Evolutionary conservation across 2,113 vertebrate species (phyloP).

Genomic region (Xenopus tropicalis): DNA sequence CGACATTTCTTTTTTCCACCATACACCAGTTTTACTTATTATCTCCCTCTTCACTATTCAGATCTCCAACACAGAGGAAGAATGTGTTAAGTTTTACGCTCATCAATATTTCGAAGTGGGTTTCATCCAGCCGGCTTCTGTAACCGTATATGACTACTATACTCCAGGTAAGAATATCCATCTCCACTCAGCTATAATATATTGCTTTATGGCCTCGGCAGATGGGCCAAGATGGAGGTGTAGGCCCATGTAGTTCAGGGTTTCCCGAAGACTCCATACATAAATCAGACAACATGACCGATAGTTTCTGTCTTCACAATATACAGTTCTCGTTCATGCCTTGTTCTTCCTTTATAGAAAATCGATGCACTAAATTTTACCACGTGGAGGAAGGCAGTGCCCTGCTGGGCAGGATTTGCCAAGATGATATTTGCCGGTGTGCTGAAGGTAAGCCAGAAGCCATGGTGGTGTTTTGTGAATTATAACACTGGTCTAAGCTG

Average conservation of each 20-base stretch:
- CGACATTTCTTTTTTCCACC: too few relatives aligned
- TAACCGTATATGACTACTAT: conserved; percentile 75
- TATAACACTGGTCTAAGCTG: conserved; percentile 18
- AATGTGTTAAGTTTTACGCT: conserved; percentile 68
- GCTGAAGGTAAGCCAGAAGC: conserved; percentile 42
- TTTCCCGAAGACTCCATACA: too few relatives aligned
- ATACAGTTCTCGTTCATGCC: too few relatives aligned
- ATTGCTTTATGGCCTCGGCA: too few relatives aligned
- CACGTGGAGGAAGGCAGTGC: conserved; percentile 17
- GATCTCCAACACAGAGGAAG: conserved; percentile 67
- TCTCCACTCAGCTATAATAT: neutral
- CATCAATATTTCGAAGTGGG: conserved; percentile 74
- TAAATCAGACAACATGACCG: too few relatives aligned
- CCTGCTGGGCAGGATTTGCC: conserved; percentile 43
- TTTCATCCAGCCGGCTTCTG: conserved; percentile 70
- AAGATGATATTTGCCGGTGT: conserved; percentile 40
- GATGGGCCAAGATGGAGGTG: too few relatives aligned
- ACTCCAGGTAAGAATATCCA: conserved; percentile 48
- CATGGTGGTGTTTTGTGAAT: too few relatives aligned
- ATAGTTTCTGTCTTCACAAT: too few relatives aligned
- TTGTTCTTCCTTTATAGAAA: conserved; percentile 31
- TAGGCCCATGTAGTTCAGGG: too few relatives aligned
- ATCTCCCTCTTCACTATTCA: conserved; percentile 1
- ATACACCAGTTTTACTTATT: neutral
- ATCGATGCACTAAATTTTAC: conserved; percentile 48